phyloP scores from a whole-genome alignment of 35 echinoderm and acorn worm genomes.

The Eucidaris tribuloides region DNA sequence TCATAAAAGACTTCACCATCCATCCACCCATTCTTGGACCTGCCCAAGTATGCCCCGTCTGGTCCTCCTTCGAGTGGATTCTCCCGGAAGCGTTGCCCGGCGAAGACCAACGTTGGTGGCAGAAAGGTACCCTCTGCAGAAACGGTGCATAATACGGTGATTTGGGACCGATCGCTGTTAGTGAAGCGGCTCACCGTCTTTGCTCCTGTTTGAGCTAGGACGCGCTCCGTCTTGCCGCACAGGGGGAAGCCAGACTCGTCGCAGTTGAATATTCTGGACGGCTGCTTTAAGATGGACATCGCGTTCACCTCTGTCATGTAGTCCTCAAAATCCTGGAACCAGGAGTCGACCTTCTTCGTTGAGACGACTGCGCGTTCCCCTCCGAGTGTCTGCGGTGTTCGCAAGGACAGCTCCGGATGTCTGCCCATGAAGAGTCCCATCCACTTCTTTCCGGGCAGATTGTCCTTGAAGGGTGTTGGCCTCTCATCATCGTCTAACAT shows the following conservation, averaged over 20 bases:
- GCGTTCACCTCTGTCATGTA: neutral
- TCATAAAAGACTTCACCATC: constrained; percentile 38
- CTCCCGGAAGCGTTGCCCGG: constrained; percentile 15
- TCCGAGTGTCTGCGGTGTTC: neutral
- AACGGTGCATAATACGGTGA: constrained; percentile 37
- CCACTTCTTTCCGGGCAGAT: constrained; percentile 7
- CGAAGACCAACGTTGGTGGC: constrained; percentile 45
- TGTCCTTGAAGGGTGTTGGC: neutral
- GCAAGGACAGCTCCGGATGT: neutral
- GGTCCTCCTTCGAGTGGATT: constrained; percentile 44
- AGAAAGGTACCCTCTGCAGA: constrained; percentile 26
- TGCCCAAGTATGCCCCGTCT: neutral
- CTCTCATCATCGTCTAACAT: neutral
- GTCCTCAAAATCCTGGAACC: neutral
- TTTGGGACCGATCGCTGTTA: constrained; percentile 12
- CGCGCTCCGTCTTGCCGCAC: constrained; percentile 21
- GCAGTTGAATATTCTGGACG: constrained; percentile 39
- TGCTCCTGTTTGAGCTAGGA: constrained; percentile 17
- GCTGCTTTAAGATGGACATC: neutral
- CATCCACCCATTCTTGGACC: constrained; percentile 26
- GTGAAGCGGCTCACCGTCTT: constrained; percentile 12
- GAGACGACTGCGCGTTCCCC: neutral
- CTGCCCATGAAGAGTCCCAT: neutral
- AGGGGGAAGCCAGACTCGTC: constrained; percentile 59
- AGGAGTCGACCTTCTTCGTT: constrained; percentile 1